Conservation (phyloP, 2,888 invertebrate species). For the Apamea anceps region DNA sequence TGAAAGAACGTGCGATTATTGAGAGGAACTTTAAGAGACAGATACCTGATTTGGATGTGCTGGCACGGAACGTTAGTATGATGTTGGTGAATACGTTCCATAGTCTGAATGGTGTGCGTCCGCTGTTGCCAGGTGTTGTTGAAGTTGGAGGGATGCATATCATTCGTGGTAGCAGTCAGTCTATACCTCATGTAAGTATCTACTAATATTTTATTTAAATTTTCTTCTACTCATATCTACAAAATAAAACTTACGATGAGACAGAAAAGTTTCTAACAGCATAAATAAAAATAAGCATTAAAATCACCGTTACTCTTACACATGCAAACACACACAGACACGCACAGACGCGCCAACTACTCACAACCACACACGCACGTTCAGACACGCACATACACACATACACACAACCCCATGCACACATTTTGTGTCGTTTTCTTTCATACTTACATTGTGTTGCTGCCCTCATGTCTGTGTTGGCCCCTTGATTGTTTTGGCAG, state of each 20-base stretch:
- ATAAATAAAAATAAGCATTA: no score
- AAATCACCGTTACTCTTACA: no score
- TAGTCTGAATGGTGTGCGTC: conserved; percentile 34
- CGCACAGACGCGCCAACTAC: no score
- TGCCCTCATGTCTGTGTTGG: no score
- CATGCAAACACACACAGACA: no score
- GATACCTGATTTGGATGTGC: conserved; percentile 86
- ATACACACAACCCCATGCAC: no score
- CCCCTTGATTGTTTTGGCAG: no score
- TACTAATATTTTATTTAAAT: not conserved
- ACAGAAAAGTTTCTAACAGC: no score
- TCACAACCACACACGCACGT: no score
- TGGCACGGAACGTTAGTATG: conserved; percentile 70
- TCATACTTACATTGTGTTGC: not conserved
- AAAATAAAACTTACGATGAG: no score
- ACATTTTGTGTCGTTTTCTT: not conserved
- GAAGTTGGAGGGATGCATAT: conserved; percentile 40
- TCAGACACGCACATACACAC: no score
- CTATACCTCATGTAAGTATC: conserved; percentile 27
- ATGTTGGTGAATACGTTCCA: conserved; percentile 34
- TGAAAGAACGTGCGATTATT: conserved; percentile 79
- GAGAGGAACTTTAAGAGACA: conserved; percentile 84
- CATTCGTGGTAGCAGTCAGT: not conserved
- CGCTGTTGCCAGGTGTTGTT: conserved; percentile 26
- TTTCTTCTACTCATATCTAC: no score